Percentiles rank a stretch among this genome's conserved stretches.
Conservation (phyloP, 2,797 vertebrate genomes). For the Rhinoraja longicauda region DNA sequence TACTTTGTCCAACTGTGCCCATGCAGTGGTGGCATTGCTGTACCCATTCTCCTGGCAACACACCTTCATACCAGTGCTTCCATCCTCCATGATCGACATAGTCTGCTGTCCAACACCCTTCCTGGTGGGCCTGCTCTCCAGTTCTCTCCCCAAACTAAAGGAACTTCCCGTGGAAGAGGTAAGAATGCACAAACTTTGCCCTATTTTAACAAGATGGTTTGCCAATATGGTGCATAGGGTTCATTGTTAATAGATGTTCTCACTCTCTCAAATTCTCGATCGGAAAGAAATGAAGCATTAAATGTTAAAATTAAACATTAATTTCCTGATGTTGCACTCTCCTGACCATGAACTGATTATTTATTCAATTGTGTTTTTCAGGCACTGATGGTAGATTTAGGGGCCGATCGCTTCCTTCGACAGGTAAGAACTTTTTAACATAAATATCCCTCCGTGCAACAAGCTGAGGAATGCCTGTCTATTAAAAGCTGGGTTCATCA, state of each 20-base stretch:
- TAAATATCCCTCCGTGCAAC: background rate
- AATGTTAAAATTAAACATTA: background rate
- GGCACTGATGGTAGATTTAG: constrained; percentile 95
- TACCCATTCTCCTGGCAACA: constrained; percentile 99
- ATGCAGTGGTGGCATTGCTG: constrained; percentile 88
- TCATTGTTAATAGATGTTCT: background rate
- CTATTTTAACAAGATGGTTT: background rate
- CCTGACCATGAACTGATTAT: background rate
- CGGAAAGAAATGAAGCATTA: background rate
- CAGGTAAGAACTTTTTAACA: constrained; percentile 65
- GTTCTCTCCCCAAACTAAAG: constrained; percentile 89
- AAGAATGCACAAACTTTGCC: constrained; percentile 43
- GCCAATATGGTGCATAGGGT: background rate
- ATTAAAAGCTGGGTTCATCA: background rate
- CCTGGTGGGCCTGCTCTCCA: constrained; percentile 91
- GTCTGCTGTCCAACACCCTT: constrained; percentile 97
- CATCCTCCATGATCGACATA: constrained; percentile 93
- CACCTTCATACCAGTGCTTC: constrained; percentile 96
- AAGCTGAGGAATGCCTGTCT: constrained; percentile 9
- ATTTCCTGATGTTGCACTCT: background rate
- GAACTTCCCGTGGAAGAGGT: constrained; percentile 96
- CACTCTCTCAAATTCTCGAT: background rate
- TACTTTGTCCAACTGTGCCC: constrained; percentile 89
- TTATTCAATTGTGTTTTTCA: constrained; percentile 52
- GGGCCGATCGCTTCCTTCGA: constrained; percentile 90